phyloP scores from a whole-genome alignment of 2,888 invertebrate genomes.

The Leucoma salicis region DNA sequence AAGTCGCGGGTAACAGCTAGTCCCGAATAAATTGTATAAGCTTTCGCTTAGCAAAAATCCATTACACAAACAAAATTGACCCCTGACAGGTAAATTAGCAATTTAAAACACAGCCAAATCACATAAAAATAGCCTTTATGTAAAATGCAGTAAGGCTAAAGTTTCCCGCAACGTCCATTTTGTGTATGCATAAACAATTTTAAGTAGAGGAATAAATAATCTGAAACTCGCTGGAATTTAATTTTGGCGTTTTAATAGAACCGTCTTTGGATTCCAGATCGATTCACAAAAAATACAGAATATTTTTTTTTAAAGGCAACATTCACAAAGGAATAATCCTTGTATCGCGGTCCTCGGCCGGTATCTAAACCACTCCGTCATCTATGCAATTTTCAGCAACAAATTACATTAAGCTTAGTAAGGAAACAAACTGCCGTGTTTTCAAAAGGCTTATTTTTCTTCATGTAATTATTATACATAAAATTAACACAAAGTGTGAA shows the following conservation, averaged over 20 bases:
- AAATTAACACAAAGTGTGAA: too few species aligned
- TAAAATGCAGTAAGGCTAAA: slow-evolving; percentile 12
- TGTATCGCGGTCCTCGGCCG: too few species aligned
- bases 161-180: slow-evolving; percentile 5
- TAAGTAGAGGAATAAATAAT: slow-evolving; percentile 52
- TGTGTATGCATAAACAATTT: slow-evolving; percentile 44
- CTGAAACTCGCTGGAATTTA: slow-evolving; percentile 47
- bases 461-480: too few species aligned
- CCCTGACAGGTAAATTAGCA: slow-evolving; percentile 37
- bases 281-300: slow-evolving; percentile 26
- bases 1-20: too few species aligned
- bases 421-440: too few species aligned
- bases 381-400: too few species aligned
- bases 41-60: slow-evolving; percentile 39
- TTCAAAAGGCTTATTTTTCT: too few species aligned
- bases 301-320: too few species aligned
- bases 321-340: too few species aligned
- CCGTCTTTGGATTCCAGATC: slow-evolving; percentile 35
- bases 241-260: slow-evolving; percentile 43
- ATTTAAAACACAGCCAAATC: slow-evolving; percentile 15
- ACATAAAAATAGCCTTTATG: slow-evolving; percentile 29
- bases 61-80: slow-evolving; percentile 47
- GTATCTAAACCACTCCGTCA: too few species aligned
- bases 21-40: slow-evolving; percentile 29
- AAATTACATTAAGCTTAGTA: too few species aligned